These are phyloP conservation scores for Palythoa heliodiscus DNA, from an alignment of 92 coral and sea anemone species.

Conservation along the genomic window DNA sequence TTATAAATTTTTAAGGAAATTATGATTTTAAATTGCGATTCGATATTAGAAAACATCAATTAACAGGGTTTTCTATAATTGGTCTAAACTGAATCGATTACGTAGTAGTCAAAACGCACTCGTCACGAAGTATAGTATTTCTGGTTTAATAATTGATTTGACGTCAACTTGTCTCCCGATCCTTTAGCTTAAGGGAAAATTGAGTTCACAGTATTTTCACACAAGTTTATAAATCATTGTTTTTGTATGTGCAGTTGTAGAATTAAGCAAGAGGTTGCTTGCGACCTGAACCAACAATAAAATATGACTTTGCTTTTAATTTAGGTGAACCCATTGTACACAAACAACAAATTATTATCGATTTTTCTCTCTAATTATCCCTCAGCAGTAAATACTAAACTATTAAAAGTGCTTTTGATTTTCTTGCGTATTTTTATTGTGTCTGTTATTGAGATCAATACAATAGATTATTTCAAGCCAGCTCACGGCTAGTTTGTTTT, in stretches of 20 bases:
- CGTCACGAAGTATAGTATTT: background rate
- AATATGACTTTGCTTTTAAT: background rate
- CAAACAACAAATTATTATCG: background rate
- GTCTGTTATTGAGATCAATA: no score
- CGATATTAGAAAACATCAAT: background rate
- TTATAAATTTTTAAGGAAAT: background rate
- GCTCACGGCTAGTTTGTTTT: background rate
- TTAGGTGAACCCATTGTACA: background rate
- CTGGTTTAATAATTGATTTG: background rate
- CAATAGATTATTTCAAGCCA: background rate
- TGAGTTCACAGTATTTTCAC: no score
- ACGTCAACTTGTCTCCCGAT: background rate
- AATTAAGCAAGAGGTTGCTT: background rate
- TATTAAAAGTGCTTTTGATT: no score
- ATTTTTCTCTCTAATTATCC: background rate
- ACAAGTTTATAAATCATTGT: no score
- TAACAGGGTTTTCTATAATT: background rate
- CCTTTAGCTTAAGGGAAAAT: no score
- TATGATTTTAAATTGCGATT: background rate
- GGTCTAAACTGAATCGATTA: background rate
- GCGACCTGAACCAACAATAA: background rate
- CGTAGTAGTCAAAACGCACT: background rate
- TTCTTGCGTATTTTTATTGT: no score
- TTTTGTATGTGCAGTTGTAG: no score
- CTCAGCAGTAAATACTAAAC: constrained; percentile 19